Evolutionary conservation across 2,113 vertebrate species (phyloP), one percentile per base, ranked within the genome.

Genomic region (Scomber japonicus): DNA sequence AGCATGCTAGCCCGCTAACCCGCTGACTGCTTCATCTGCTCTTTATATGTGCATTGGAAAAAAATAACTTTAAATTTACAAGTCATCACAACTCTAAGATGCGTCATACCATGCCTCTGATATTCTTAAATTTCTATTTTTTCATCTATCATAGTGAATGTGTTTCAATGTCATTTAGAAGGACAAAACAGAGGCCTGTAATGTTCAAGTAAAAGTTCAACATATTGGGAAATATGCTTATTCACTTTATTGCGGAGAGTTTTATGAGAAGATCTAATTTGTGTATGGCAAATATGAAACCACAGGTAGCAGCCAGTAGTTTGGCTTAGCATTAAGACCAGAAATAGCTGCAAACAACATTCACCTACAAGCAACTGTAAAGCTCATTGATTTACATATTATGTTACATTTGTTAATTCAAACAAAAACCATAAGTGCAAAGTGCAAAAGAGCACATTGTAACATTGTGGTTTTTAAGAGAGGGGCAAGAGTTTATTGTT

Each of bases 1-100:
- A 78, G 78, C 80, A 82, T 85, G 82, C 88, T 87, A 73, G 73
- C 75, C 66, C 15, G 17, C 71, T 83, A 85, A 87, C 65, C 45
- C 31, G 46, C 70, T 78, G 78, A 83, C 54, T 59, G 68, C 71
- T 57, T 73, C 17, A 48, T 74, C 59, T 51, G 21, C 35, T 54
- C 61, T 30, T 71, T 14, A 54, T 21, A 49, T 62, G 27, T 51
- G 14, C 48, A 71, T 57, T 48, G 61, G 13, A 45, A 70, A 66
- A 27, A 13, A 53, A 61, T 50, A 12, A 40, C 21, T 51, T 61
- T 16, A 17, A 68, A 68, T 31, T 2, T 75, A 44, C 61, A 30
- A 73, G 4, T 71, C 44, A 67, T 76, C 57, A 57, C 45, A 57
- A 74, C 62, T 56, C 44, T 56, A 66, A 35, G 21, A 66, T 75